phyloP scores from a whole-genome alignment of 1,140 invertebrate species.

The Diachasmimorpha longicaudata region DNA sequence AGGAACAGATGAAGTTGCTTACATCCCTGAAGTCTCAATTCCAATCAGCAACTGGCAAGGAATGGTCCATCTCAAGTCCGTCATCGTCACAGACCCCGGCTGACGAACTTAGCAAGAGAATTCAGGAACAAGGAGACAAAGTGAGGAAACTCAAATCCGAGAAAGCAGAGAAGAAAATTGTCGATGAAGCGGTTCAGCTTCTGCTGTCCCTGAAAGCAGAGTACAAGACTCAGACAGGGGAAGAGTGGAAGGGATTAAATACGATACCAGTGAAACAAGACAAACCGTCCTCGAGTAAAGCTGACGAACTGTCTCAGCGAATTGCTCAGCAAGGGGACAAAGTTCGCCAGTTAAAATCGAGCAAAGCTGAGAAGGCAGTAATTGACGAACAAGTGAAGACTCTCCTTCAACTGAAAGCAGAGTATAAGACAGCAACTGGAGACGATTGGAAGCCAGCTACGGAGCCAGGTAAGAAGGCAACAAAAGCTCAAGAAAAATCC shows the following conservation, averaged over 20 bases:
- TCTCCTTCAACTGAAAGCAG: slow-evolving; percentile 69
- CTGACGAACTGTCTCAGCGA: slow-evolving; percentile 30
- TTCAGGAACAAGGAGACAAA: no score
- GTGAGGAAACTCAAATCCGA: no score
- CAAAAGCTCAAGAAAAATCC: slow-evolving; percentile 46
- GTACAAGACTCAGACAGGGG: no score
- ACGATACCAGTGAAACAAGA: no score
- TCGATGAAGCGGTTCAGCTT: no score
- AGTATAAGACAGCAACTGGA: slow-evolving; percentile 70
- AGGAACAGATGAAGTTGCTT: background rate
- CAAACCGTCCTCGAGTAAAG: slow-evolving; percentile 58
- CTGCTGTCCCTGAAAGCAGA: no score
- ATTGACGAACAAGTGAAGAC: slow-evolving; percentile 65
- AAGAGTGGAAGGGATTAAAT: no score
- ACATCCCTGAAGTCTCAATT: background rate
- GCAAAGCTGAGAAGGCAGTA: slow-evolving; percentile 52
- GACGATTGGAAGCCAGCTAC: slow-evolving; percentile 70
- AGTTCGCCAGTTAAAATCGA: slow-evolving; percentile 58
- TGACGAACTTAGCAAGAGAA: no score
- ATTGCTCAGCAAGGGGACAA: slow-evolving; percentile 42
- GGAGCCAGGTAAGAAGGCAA: slow-evolving; percentile 68
- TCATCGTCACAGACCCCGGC: no score
- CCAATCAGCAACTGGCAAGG: background rate
- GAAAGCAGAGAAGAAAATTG: no score
- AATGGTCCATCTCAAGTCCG: background rate